Conservation (phyloP, 2,113 vertebrate species). For the Acanthisitta chloris region DNA sequence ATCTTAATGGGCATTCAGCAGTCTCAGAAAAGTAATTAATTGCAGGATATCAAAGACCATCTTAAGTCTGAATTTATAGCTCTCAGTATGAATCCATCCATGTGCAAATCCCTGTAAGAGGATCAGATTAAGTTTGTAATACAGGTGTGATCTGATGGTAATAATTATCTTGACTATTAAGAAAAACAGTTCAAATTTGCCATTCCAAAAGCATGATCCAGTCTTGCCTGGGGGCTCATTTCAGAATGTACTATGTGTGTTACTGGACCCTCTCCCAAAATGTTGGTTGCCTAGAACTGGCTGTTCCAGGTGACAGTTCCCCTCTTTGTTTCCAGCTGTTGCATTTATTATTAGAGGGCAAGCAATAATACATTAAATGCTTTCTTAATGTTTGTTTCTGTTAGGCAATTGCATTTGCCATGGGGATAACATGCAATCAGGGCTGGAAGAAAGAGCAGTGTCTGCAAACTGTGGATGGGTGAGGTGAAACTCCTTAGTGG, state of each 20-base stretch:
- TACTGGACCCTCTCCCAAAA: not conserved
- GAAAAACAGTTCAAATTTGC: not conserved
- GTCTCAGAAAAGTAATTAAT: not conserved
- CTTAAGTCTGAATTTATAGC: not conserved
- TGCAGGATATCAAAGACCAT: not conserved
- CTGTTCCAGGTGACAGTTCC: slow-evolving; percentile 17
- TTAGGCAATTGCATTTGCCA: slow-evolving; percentile 37
- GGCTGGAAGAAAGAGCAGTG: not conserved
- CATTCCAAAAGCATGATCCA: not conserved
- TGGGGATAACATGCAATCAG: slow-evolving; percentile 7
- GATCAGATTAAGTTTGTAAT: not conserved
- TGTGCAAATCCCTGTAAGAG: not conserved
- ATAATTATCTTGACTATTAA: not conserved
- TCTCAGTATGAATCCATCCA: not conserved
- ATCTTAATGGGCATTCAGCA: not conserved
- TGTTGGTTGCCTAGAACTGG: not conserved
- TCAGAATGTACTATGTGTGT: not conserved
- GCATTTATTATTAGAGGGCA: not conserved
- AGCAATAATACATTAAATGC: not conserved
- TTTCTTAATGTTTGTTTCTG: slow-evolving; percentile 41
- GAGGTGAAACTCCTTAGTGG: not conserved
- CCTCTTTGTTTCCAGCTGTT: not conserved
- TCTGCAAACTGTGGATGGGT: not conserved
- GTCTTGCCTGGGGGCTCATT: not conserved
- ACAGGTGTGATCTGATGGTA: not conserved